A percentile compares a stretch with the other conserved stretches of the same genome.
Evolutionary conservation across 2,888 invertebrate species (phyloP).

Genomic region (Timandra comae): DNA sequence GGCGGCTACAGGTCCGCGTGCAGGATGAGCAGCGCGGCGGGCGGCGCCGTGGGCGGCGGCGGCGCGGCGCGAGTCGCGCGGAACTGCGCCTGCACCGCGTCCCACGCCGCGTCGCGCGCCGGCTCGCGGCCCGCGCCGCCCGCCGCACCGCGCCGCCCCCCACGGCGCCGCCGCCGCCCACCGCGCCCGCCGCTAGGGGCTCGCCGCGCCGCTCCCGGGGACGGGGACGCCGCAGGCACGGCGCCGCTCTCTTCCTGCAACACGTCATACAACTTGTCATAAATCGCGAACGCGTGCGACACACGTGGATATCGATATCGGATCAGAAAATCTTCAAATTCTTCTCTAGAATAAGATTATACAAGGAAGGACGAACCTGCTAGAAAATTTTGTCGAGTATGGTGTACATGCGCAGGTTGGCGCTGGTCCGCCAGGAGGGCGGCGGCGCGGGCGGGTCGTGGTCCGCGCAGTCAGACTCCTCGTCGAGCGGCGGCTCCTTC

Average conservation of each 20-base stretch:
- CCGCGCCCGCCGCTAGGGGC: slow-evolving; percentile 9
- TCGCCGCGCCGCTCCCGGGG: slow-evolving; percentile 10
- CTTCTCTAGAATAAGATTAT: no score
- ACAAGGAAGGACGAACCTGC: slow-evolving; percentile 42
- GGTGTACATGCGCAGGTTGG: slow-evolving; percentile 70
- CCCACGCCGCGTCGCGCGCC: slow-evolving; percentile 46
- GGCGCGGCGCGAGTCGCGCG: slow-evolving; percentile 29
- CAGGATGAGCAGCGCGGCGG: slow-evolving; percentile 53
- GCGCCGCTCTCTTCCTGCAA: slow-evolving; percentile 33
- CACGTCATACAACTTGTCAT: neutral
- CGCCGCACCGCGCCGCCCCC: slow-evolving; percentile 6
- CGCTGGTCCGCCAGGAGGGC: slow-evolving; percentile 62
- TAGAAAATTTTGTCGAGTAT: slow-evolving; percentile 73
- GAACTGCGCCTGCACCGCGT: slow-evolving; percentile 59
- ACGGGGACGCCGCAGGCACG: slow-evolving; percentile 9
- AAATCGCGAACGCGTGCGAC: no score
- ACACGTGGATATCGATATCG: no score
- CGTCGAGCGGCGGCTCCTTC: slow-evolving; percentile 22
- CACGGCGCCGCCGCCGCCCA: slow-evolving; percentile 7
- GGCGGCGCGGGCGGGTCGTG: slow-evolving; percentile 27
- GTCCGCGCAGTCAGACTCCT: slow-evolving; percentile 35
- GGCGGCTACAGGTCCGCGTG: slow-evolving; percentile 43
- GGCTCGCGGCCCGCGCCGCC: slow-evolving; percentile 9
- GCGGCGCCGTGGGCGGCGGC: slow-evolving; percentile 29
- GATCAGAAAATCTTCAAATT: no score